Evolutionary conservation across 2,113 vertebrate genomes (phyloP), one percentile per base, ranked within the genome.

Genomic region (Sarotherodon lohbergeri): DNA sequence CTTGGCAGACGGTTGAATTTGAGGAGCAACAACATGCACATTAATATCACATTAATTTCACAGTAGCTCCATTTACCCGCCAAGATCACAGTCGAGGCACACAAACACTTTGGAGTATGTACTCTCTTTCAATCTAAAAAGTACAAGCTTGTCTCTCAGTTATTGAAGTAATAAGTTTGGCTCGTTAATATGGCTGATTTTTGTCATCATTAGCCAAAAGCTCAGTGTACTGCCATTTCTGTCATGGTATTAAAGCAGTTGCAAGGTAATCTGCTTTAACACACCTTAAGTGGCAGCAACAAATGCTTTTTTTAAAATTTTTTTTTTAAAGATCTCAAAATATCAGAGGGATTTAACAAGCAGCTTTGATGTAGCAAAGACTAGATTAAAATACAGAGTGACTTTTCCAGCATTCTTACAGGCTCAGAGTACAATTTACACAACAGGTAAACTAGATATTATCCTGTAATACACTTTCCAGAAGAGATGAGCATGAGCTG

Each of bases 21-120:
- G 71, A 85, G 79, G 73, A 86, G 88, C 79, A 85, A 80, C 86
- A 89, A 92, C 89, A 84, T 86, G 89, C 91, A 82, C 89, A 89
- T 93, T 94, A 82, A 89, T 90, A 91, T 89, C 88, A 88, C 88
- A 90, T 93, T 93, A 87, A 90, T 89, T 90, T 88, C 90, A 85
- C 90, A 90, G 87, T 83, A 50, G 85, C 86, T 81, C 56, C 41
- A 57, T 91, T 85, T 91, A 76, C 22, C 41, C 14, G 17, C 86
- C 68, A 90, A 57, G 84, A 89, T 86, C 81, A 79, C 82, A 73
- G 81, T 68, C n/a, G 54, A 86, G 48, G 59, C 56, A 71, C 59
- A 29, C 63, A 88, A 52, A 80, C 90, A 83, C 81, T 88, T 57
- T 81, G 48, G 80, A 59, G 63, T 19, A 22, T 11, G 11, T 11